phyloP scores from a whole-genome alignment of 2,888 invertebrate species.

The Thymelicus sylvestris region DNA sequence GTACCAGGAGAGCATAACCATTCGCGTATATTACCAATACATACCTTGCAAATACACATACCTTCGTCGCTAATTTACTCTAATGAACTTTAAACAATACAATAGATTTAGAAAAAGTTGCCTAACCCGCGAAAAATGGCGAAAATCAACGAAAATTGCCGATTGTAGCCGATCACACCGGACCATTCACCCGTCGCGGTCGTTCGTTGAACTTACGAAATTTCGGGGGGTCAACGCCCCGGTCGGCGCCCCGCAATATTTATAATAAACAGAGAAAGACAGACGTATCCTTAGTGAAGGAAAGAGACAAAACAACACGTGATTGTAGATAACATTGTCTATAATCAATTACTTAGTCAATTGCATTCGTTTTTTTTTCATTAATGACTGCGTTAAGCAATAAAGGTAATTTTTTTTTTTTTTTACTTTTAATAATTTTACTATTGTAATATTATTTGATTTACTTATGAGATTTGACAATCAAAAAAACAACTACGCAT shows the following conservation, averaged over 20 bases:
- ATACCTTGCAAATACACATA: too few relatives aligned
- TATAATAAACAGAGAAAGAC: constrained; percentile 48
- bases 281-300: constrained; percentile 40
- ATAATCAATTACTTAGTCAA: constrained; percentile 46
- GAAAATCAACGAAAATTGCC: constrained; percentile 44
- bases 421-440: neutral
- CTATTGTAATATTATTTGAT: neutral
- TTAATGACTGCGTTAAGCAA: constrained; percentile 4
- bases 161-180: constrained; percentile 40
- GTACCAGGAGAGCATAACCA: too few relatives aligned
- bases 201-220: constrained; percentile 69
- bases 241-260: constrained; percentile 62
- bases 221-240: constrained; percentile 72
- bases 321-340: constrained; percentile 53
- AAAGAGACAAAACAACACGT: constrained; percentile 50
- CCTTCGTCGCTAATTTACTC: too few relatives aligned
- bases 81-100: constrained; percentile 1
- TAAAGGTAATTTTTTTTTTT: neutral
- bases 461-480: neutral
- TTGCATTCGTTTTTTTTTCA: constrained; percentile 18
- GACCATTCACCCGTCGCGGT: constrained; percentile 61
- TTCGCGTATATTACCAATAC: too few relatives aligned
- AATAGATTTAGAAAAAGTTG: neutral
- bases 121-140: constrained; percentile 36
- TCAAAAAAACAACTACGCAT: too few relatives aligned